Evolutionary conservation across 2,888 invertebrate species (phyloP), one percentile per base, ranked within the genome.

Genomic region (Prostheceraeus crozeri): DNA sequence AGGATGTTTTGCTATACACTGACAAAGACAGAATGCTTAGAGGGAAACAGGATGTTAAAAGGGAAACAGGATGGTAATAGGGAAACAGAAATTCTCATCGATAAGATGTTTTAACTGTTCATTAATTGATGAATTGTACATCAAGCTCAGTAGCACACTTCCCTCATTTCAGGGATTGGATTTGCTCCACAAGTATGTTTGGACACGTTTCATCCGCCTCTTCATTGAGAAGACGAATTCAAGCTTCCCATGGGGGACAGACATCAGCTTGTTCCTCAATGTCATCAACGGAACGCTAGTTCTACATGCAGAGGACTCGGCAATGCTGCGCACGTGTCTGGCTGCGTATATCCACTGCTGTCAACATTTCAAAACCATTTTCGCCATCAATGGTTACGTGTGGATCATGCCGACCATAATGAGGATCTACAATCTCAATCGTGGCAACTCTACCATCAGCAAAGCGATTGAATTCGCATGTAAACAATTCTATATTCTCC

Each of bases 201-300:
- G 98, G 98, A 89, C 93, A 1, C 67, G 76, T 64, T 79, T 96
- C 31, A 90, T 94, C 70, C 87, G 89, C 1, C 83, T 90, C 51
- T 90, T 96, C 90, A 94, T 94, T 72, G 89, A 89, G 77, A 90
- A 90, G 0, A 94, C 94, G 91, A 89, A 90, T 1, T 90, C 90
- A 1, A 91, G 93, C 72, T 91, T 94, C 72, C 91, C 91, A 0
- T 90, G 91, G 68, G 89, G 90, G 0, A 87, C 91, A 16, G 98
- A 99, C 72, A 88, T 99, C 57, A 94, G 94, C 71, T 79, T 99
- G 45, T 98, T 99, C 74, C 81, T 99, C 33, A 98, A 96, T 76
- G 98, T 99, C 0, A 80, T 96, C 2, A 96, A 96, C 68, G 98
- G 98, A 0, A 89, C 94, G 0, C 81, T 98, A 46, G 87, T 96